Evolutionary conservation across 2,888 invertebrate species (phyloP), one percentile per base, ranked within the genome.

Genomic region (Caenorhabditis sp.): DNA sequence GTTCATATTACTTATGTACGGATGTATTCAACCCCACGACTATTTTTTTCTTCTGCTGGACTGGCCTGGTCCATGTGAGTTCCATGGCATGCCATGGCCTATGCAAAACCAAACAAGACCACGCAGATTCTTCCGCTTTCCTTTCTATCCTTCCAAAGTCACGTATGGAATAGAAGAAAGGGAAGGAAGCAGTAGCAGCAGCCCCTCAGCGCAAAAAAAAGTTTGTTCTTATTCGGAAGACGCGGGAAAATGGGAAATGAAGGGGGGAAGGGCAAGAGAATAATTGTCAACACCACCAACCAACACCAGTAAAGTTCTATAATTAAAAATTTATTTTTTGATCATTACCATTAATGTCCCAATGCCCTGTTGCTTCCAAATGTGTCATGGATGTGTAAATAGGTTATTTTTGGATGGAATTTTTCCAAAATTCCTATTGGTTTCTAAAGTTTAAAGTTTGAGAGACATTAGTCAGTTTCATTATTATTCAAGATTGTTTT

Each of bases 221-320:
- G 56, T 64, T 58, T 44, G 32, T 26, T 26, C 50, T 61, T 50
- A 22, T 65, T 40, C 28, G 32, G 40, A 22, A 13, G 24, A 6
- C 15, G 20, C 13, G 11, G 22, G 13, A 50, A 24, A 60, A 24
- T 11, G 22, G 28, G 32, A 35, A 32, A 20, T 35, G 37, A 51
- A 47, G 56, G 32, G 44, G 55, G n/a, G n/a, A n/a, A n/a, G n/a
- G n/a, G n/a, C n/a, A n/a, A n/a, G n/a, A n/a, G 53, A 76, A 68
- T 76, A 68, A 76, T 76, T 76, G 76, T 76, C 67, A 76, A 58
- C 61, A n/a, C n/a, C n/a, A n/a, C n/a, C n/a, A n/a, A n/a, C n/a
- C n/a, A n/a, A n/a, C n/a, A 44, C 44, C 76, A 76, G 76, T 58
- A 67, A 65, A 67, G 53, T 67, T 67, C 58, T 67, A 76, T 67